These are phyloP conservation scores for Ceratina australensis DNA, from an alignment of 1,140 invertebrate genomes.

Conservation along the genomic window DNA sequence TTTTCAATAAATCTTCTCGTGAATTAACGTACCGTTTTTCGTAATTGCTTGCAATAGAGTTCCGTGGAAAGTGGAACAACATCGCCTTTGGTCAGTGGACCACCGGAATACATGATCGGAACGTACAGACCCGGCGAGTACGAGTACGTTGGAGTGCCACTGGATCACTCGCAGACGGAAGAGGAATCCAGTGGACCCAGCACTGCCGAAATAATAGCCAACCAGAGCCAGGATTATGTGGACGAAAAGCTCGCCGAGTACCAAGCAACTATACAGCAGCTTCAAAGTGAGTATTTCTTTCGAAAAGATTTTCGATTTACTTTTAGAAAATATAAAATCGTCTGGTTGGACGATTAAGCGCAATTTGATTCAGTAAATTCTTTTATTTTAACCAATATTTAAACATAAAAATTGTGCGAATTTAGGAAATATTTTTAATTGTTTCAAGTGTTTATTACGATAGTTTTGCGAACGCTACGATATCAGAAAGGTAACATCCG, in stretches of 20 bases:
- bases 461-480: too few relatives aligned
- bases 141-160: conserved; percentile 84
- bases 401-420: too few relatives aligned
- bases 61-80: conserved; percentile 72
- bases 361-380: too few relatives aligned
- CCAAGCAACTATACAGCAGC: conserved; percentile 92
- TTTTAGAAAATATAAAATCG: neutral
- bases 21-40: too few relatives aligned
- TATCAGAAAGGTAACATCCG: neutral
- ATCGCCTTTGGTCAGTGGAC: conserved; percentile 80
- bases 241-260: conserved; percentile 96
- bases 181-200: conserved; percentile 87
- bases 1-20: too few relatives aligned
- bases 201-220: conserved; percentile 94
- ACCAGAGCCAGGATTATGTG: conserved; percentile 95
- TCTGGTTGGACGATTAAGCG: too few relatives aligned
- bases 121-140: conserved; percentile 82
- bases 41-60: conserved; percentile 45
- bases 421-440: too few relatives aligned
- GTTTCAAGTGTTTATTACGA: too few relatives aligned
- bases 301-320: too few relatives aligned
- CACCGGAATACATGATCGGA: conserved; percentile 83
- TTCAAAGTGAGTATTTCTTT: conserved; percentile 87
- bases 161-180: conserved; percentile 85
- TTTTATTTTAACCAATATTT: too few relatives aligned